phyloP scores from a whole-genome alignment of 2,113 vertebrate species.

The Rousettus leschenaultii region DNA sequence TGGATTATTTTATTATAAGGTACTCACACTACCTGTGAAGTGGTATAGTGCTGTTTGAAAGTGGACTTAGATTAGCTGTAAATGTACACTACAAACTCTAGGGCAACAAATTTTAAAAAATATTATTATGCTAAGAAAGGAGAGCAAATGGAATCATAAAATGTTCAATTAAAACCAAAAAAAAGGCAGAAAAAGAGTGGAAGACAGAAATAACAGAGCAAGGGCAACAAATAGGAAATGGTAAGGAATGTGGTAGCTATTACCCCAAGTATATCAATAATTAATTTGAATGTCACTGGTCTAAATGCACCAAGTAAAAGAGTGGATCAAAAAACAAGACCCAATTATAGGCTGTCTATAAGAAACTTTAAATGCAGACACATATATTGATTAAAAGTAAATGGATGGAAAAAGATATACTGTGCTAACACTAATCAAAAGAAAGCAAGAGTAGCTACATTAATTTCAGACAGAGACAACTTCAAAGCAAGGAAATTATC shows the following conservation, averaged over 20 bases:
- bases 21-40: background rate
- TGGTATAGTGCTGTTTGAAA: background rate
- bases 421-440: background rate
- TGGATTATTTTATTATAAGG: background rate
- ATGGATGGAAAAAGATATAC: background rate
- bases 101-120: background rate
- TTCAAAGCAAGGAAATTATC: background rate
- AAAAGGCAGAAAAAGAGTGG: background rate
- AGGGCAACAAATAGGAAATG: background rate
- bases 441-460: background rate
- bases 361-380: background rate
- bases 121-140: background rate
- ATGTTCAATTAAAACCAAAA: background rate
- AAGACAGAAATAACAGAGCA: background rate
- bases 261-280: background rate
- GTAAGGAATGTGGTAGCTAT: background rate
- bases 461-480: background rate
- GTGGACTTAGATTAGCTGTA: background rate
- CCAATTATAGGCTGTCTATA: background rate
- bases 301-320: background rate
- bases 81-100: background rate
- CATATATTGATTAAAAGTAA: background rate
- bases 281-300: background rate
- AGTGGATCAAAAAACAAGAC: background rate
- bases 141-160: background rate